Conservation (phyloP, 2,113 vertebrate genomes). For the Megaptera novaeangliae region DNA sequence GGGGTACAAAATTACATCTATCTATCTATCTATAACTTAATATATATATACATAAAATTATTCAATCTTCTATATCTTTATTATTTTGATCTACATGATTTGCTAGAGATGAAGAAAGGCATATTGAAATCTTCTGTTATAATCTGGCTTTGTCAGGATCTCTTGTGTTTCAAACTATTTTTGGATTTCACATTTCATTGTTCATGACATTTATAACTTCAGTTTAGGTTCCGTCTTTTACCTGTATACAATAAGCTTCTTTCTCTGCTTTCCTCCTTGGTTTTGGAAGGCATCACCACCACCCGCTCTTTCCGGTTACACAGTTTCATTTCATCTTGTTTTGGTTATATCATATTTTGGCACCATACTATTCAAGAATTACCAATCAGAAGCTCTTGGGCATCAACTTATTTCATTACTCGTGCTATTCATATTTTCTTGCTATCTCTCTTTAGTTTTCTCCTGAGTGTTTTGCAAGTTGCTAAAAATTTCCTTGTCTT, state of each 20-base stretch:
- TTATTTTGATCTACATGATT: background rate
- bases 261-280: background rate
- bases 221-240: background rate
- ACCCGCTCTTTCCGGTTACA: fast-evolving
- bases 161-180: background rate
- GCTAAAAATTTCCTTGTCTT: background rate
- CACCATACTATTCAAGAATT: too few species aligned
- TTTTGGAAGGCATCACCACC: background rate
- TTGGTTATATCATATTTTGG: fast-evolving
- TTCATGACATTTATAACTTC: background rate
- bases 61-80: background rate
- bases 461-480: background rate
- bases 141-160: background rate
- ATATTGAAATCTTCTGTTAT: background rate
- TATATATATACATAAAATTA: background rate
- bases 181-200: background rate
- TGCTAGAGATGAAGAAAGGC: background rate
- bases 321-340: fast-evolving
- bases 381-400: background rate
- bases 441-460: background rate
- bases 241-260: background rate
- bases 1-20: background rate
- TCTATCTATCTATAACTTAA: background rate
- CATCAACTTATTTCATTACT: too few species aligned
- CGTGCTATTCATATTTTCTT: background rate